Evolutionary conservation across 2,888 invertebrate species (phyloP).

Genomic region (Lochmaea crataegi): DNA sequence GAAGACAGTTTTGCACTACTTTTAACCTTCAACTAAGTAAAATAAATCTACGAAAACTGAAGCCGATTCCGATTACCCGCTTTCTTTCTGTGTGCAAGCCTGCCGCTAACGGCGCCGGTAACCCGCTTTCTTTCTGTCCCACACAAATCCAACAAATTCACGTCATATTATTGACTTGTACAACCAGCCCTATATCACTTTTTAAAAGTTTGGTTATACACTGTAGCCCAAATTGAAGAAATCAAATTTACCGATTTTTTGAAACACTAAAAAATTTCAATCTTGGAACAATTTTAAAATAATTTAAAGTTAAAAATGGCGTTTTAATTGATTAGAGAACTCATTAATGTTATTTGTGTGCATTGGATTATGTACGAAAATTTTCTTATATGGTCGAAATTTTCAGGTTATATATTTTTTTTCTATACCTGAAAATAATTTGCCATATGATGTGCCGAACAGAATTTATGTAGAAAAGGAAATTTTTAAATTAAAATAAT

Average conservation of each 20-base stretch:
- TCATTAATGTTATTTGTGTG: conserved; percentile 11
- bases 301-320: not conserved
- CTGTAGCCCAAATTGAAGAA: no score
- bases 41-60: no score
- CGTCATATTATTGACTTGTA: no score
- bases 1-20: no score
- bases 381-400: not conserved
- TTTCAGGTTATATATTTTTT: conserved; percentile 1
- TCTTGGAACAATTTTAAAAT: not conserved
- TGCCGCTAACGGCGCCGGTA: no score
- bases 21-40: no score
- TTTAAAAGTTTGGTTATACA: no score
- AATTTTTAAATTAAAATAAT: not conserved
- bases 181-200: no score
- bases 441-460: not conserved
- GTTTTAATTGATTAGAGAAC: not conserved
- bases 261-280: not conserved
- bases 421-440: conserved; percentile 4
- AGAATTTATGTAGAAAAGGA: conserved; percentile 19
- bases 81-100: no score
- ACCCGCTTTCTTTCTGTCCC: no score
- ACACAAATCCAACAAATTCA: no score
- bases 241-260: not conserved
- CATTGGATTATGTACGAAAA: conserved; percentile 2
- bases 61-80: no score